These are phyloP conservation scores for Gadus macrocephalus DNA, from an alignment of 2,113 vertebrate genomes.

Conservation along the genomic window DNA sequence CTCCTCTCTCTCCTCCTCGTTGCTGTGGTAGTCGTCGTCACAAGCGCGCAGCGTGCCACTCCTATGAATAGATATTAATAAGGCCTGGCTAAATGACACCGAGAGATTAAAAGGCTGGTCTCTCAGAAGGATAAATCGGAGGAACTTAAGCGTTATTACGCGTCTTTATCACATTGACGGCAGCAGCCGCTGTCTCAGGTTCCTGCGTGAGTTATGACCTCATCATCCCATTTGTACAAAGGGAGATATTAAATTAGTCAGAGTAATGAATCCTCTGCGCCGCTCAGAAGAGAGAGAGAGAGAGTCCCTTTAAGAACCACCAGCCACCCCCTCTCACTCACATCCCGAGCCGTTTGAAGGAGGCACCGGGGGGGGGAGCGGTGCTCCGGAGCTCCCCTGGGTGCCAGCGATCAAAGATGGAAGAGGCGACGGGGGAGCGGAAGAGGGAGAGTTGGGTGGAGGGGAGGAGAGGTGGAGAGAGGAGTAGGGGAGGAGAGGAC, in stretches of 20 bases:
- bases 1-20: not conserved
- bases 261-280: constrained; percentile 67
- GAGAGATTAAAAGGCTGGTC: constrained; percentile 52
- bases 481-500: no score
- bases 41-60: constrained; percentile 25
- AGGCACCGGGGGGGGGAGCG: constrained; percentile 45
- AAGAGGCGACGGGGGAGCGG: no score
- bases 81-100: constrained; percentile 44
- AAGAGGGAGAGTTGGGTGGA: no score
- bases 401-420: constrained; percentile 51
- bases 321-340: constrained; percentile 45
- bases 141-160: constrained; percentile 67
- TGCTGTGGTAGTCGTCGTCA: constrained; percentile 10
- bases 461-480: no score
- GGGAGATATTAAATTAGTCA: constrained; percentile 72
- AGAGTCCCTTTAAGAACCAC: no score
- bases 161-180: constrained; percentile 65
- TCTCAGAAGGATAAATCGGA: constrained; percentile 59
- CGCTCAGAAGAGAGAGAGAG: constrained; percentile 41
- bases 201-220: constrained; percentile 68
- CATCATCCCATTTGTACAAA: constrained; percentile 68
- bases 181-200: constrained; percentile 59
- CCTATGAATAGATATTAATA: constrained; percentile 56
- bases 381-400: constrained; percentile 51
- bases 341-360: constrained; percentile 44